Conservation (phyloP, 1,140 invertebrate genomes). For the Goniozus legneri region DNA sequence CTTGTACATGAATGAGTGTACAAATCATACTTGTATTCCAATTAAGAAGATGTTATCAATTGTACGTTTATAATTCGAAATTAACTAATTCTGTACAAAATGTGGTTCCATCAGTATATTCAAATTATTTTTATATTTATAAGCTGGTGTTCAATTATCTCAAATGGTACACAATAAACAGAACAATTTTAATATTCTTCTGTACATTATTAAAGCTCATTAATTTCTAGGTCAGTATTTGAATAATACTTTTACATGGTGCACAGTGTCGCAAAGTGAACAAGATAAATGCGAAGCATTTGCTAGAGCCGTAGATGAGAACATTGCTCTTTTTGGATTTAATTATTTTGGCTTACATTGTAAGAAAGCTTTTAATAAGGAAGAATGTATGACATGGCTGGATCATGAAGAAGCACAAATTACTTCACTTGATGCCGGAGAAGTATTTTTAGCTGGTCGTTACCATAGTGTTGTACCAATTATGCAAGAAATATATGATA, state of each 20-base stretch:
- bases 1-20: too few species aligned
- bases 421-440: slow-evolving; percentile 85
- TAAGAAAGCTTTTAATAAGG: slow-evolving; percentile 68
- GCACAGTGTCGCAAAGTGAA: slow-evolving; percentile 70
- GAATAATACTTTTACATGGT: slow-evolving; percentile 60
- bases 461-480: slow-evolving; percentile 92
- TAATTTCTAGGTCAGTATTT: slow-evolving; percentile 32
- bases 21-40: too few species aligned
- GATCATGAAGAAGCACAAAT: slow-evolving; percentile 79
- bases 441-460: slow-evolving; percentile 87
- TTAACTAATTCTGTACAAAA: too few species aligned
- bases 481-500: slow-evolving; percentile 69
- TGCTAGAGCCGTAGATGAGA: slow-evolving; percentile 61
- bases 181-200: too few species aligned
- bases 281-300: slow-evolving; percentile 76
- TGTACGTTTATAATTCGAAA: too few species aligned
- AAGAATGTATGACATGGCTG: slow-evolving; percentile 77
- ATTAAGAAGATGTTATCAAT: too few species aligned
- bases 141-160: too few species aligned
- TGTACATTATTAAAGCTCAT: too few species aligned
- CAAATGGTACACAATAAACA: too few species aligned
- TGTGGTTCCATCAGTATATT: too few species aligned
- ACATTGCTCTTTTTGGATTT: slow-evolving; percentile 61
- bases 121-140: too few species aligned
- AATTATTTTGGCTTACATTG: slow-evolving; percentile 64